Evolutionary conservation across 2,888 invertebrate species (phyloP).

Genomic region (Epirrhoe tristata): DNA sequence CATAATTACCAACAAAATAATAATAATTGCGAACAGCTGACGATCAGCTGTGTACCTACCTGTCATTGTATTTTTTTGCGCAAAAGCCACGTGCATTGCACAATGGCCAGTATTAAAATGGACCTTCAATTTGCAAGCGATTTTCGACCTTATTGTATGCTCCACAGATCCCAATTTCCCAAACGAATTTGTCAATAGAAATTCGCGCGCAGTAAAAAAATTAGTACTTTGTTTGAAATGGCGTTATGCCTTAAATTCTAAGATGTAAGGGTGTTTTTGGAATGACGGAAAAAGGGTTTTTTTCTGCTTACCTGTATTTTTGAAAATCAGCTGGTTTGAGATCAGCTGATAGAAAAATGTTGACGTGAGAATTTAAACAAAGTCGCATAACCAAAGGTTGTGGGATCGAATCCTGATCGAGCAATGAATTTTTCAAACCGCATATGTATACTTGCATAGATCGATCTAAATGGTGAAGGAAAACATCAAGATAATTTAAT

Average conservation of each 20-base stretch:
- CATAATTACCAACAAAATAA: slow-evolving; percentile 11
- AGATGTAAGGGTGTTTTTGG: neutral
- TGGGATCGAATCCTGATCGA: neutral
- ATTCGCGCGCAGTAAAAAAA: slow-evolving; percentile 8
- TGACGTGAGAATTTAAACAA: slow-evolving; percentile 7
- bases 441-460: no score
- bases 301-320: slow-evolving; percentile 46
- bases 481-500: no score
- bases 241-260: slow-evolving; percentile 8
- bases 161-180: neutral
- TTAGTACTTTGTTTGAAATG: neutral
- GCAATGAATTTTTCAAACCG: no score
- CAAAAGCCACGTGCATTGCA: slow-evolving; percentile 51
- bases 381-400: neutral
- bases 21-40: slow-evolving; percentile 61
- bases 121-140: slow-evolving; percentile 36
- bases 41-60: slow-evolving; percentile 62
- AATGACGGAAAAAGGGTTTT: neutral
- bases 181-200: neutral
- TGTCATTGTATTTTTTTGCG: slow-evolving; percentile 48
- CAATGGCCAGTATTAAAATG: slow-evolving; percentile 56
- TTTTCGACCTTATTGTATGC: slow-evolving; percentile 5
- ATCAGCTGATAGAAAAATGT: slow-evolving; percentile 28
- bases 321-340: slow-evolving; percentile 43
- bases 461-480: no score